A percentile compares a stretch with the other conserved stretches of the same genome.
These are phyloP conservation scores for Pterophyllum scalare DNA, from an alignment of 2,113 vertebrate species.

Conservation along the genomic window DNA sequence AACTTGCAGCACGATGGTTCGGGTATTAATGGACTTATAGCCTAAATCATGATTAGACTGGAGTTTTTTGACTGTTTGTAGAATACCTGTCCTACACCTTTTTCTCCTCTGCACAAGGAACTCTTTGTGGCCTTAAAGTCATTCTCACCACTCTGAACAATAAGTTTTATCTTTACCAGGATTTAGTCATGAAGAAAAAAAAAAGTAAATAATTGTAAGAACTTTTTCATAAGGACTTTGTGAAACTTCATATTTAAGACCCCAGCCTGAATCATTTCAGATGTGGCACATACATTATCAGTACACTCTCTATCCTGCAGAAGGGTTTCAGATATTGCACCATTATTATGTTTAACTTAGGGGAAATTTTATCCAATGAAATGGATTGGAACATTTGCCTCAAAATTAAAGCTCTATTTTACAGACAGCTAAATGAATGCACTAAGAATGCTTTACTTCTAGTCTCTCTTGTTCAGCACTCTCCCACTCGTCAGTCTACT, in stretches of 20 bases:
- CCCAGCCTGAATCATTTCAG: background rate
- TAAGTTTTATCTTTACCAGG: background rate
- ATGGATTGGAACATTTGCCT: background rate
- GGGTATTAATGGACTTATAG: background rate
- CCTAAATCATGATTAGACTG: too few species aligned
- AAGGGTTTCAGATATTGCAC: background rate
- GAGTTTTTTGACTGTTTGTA: background rate
- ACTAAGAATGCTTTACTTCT: background rate
- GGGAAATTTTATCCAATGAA: background rate
- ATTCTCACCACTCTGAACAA: background rate
- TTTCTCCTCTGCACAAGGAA: background rate
- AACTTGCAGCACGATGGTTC: background rate
- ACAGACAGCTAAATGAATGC: background rate
- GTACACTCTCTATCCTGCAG: background rate
- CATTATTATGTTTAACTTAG: background rate
- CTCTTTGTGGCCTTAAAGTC: background rate
- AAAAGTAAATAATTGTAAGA: background rate
- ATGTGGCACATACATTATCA: background rate
- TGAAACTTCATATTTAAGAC: background rate
- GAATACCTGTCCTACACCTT: background rate
- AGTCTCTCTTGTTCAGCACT: background rate
- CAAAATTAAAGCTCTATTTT: background rate
- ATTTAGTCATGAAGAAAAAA: background rate
- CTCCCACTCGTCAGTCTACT: background rate
- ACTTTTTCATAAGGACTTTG: background rate